A percentile compares a stretch with the other conserved stretches of the same genome.
Conservation (phyloP, 2,113 vertebrate species). For the Emydura subglobosa region DNA sequence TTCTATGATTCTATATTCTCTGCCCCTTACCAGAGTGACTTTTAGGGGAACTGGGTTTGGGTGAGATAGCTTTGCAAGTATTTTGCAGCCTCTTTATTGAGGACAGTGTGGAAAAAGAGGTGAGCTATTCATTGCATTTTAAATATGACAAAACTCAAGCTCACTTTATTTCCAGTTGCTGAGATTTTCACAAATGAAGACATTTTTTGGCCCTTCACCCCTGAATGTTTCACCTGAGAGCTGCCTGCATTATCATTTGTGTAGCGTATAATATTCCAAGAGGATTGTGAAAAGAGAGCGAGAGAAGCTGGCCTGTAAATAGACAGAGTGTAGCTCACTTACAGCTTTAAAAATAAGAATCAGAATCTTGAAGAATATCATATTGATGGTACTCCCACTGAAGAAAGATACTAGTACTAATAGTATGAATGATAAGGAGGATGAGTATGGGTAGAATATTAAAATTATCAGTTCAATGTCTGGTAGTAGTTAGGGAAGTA, state of each 20-base stretch:
- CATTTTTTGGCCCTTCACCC: not conserved
- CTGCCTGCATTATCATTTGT: not conserved
- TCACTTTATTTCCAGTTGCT: not conserved
- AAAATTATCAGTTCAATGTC: not conserved
- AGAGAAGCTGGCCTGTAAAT: not conserved
- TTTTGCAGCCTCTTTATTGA: not conserved
- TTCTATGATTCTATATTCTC: not conserved
- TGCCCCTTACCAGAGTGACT: not conserved
- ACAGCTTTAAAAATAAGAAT: slow-evolving; percentile 5
- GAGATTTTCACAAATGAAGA: not conserved
- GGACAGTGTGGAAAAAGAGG: not conserved
- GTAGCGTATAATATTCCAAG: too few species aligned
- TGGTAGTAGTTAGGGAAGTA: not conserved
- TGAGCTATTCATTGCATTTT: not conserved
- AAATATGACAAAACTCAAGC: not conserved
- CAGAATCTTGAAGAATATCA: not conserved
- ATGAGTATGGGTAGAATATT: not conserved
- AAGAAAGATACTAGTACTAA: not conserved
- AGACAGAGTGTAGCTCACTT: not conserved
- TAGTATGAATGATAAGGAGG: not conserved
- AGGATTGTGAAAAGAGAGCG: not conserved
- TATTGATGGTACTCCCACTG: not conserved
- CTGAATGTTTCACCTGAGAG: not conserved
- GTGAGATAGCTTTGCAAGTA: not conserved
- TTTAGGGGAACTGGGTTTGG: not conserved